Base-by-base conservation (phyloP, 2,888 invertebrate species). In the Rotaria socialis region DNA sequence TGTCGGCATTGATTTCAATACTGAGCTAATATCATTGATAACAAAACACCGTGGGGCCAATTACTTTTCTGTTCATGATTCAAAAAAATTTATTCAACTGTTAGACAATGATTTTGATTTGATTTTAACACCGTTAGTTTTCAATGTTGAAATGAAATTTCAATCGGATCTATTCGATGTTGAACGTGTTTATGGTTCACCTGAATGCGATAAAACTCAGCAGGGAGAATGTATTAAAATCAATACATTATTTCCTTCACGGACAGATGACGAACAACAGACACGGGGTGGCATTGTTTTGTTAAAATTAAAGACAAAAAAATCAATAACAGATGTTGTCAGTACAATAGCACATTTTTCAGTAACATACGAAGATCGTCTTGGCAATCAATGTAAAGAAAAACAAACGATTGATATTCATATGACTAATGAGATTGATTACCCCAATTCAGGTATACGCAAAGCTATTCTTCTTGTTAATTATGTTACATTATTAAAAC, bases 201-300 rank as follows among this genome's bases (percentile, higher is more conserved):
- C 75, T 75, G 75, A 75, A 75, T 75, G 75, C 19, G 24, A 75
- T 75, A 1, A 47, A 75, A 22, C 19, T 27, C 43, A 75, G 8
- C 75, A 43, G 22, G 43, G 41, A 27, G 75, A 75, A 75, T 75
- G 43, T 3, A 75, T 75, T 24, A 41, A 43, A 43, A 75, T 75
- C 19, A 75, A 75, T 47, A 75, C 75, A 43, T 47, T 75, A 75
- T 75, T 75, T 75, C 75, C 75, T 43, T 75, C 75, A 24, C 43
- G 75, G 27, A 75, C 75, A 11, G 47, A 75, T 8, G 47, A 47
- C 10, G 11, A 75, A 2, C 16, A 75, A 24, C 41, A 41, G 5
- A 75, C 75, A 75, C 75, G 75, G 5, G 75, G 75, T 75, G 75
- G 75, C 19, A 19, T 75, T 75, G 75, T 75, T 43, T 24, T 75